Percentiles rank a stretch among this genome's conserved stretches.
Conservation (phyloP, 2,113 vertebrate species). For the Oenanthe oenanthe region DNA sequence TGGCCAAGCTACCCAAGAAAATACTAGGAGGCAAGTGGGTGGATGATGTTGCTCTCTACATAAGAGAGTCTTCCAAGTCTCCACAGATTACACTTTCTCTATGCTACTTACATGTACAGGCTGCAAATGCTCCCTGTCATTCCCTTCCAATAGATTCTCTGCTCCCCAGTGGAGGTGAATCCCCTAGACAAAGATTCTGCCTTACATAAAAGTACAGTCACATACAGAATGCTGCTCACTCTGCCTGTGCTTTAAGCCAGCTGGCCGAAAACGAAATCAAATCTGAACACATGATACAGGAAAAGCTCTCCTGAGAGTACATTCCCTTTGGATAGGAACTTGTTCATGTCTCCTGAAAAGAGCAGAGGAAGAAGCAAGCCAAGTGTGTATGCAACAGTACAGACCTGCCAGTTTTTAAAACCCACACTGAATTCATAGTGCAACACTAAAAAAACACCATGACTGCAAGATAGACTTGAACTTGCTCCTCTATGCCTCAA, state of each 20-base stretch:
- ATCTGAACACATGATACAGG: neutral
- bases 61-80: neutral
- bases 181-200: neutral
- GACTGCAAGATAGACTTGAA: neutral
- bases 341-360: neutral
- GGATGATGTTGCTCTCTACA: neutral
- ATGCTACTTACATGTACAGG: neutral
- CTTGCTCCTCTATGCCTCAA: neutral
- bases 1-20: neutral
- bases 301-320: neutral
- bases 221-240: neutral
- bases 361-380: neutral
- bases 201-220: neutral
- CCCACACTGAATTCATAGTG: neutral
- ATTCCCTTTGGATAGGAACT: conserved; percentile 1
- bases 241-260: conserved; percentile 6
- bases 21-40: neutral
- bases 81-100: neutral
- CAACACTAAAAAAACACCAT: neutral
- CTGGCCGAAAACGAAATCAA: neutral
- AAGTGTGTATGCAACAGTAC: neutral
- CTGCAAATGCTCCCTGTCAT: neutral
- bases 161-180: neutral
- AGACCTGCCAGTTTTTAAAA: neutral
- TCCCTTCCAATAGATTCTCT: neutral